Conservation (phyloP, 2,888 invertebrate species). For the Zhengitettix transpicula region DNA sequence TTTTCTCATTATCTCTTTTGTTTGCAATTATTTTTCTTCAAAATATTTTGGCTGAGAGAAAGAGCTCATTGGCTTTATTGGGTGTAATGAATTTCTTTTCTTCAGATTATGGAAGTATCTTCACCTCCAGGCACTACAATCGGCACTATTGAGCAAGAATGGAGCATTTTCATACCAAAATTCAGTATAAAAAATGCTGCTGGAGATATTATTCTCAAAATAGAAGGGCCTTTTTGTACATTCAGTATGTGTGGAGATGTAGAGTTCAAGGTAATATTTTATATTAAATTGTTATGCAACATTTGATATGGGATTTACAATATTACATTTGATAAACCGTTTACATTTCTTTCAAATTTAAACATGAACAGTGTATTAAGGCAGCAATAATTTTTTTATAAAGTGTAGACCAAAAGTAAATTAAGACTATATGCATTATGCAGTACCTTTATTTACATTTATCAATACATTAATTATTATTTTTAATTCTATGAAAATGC, state of each 20-base stretch:
- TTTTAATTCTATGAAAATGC: not conserved
- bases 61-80: too few species aligned
- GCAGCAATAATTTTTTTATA: too few species aligned
- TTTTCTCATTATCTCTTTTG: too few species aligned
- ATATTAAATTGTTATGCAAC: not conserved
- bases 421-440: too few species aligned
- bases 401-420: too few species aligned
- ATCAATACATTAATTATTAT: not conserved
- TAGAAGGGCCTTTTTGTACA: slow-evolving; percentile 69
- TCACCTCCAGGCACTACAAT: slow-evolving; percentile 53
- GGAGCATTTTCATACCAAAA: slow-evolving; percentile 55
- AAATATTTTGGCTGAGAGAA: too few species aligned
- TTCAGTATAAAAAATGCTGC: slow-evolving; percentile 56
- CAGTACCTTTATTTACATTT: too few species aligned
- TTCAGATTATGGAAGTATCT: slow-evolving; percentile 59
- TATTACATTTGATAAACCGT: too few species aligned
- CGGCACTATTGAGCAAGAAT: slow-evolving; percentile 58
- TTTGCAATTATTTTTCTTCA: too few species aligned
- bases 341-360: too few species aligned
- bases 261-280: slow-evolving; percentile 49
- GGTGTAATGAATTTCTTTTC: slow-evolving; percentile 1
- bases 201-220: slow-evolving; percentile 55
- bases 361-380: too few species aligned
- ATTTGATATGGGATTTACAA: not conserved
- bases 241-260: slow-evolving; percentile 67